Evolutionary conservation across 2,888 invertebrate genomes (phyloP).

Genomic region (Lapara coniferarum): DNA sequence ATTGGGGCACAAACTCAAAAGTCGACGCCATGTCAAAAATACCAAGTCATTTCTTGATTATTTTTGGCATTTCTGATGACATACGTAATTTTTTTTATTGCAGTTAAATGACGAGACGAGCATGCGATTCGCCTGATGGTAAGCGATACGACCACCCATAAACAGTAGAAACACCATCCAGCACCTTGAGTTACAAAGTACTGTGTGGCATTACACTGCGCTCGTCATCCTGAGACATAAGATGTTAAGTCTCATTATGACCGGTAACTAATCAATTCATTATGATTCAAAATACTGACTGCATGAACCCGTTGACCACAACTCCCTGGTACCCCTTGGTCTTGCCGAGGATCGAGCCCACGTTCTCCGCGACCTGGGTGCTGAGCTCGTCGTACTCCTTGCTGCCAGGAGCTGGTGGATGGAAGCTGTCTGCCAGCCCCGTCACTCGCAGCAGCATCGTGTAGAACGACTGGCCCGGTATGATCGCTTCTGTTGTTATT

Average conservation of each 20-base stretch:
- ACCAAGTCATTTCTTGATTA: too few relatives aligned
- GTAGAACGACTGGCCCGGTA: constrained; percentile 87
- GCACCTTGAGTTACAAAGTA: background rate
- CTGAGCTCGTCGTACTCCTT: constrained; percentile 89
- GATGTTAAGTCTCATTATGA: too few relatives aligned
- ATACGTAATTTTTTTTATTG: too few relatives aligned
- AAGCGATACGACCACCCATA: too few relatives aligned
- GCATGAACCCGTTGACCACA: constrained; percentile 87
- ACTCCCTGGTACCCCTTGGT: constrained; percentile 87
- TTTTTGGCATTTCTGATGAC: too few relatives aligned
- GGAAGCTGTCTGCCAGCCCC: constrained; percentile 90
- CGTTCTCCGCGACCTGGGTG: constrained; percentile 67
- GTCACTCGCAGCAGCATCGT: constrained; percentile 89
- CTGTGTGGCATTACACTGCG: too few relatives aligned
- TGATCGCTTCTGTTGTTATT: constrained; percentile 82
- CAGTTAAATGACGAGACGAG: too few relatives aligned
- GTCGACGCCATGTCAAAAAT: too few relatives aligned
- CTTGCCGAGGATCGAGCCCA: constrained; percentile 46
- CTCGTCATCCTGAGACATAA: too few relatives aligned
- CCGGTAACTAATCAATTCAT: too few relatives aligned
- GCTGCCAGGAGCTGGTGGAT: constrained; percentile 88
- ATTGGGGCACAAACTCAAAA: too few relatives aligned
- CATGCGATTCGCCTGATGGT: too few relatives aligned
- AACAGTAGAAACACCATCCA: background rate
- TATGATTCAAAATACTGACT: constrained; percentile 72